These are phyloP conservation scores for Oceanites oceanicus DNA, from an alignment of 2,113 vertebrate species.

Conservation along the genomic window DNA sequence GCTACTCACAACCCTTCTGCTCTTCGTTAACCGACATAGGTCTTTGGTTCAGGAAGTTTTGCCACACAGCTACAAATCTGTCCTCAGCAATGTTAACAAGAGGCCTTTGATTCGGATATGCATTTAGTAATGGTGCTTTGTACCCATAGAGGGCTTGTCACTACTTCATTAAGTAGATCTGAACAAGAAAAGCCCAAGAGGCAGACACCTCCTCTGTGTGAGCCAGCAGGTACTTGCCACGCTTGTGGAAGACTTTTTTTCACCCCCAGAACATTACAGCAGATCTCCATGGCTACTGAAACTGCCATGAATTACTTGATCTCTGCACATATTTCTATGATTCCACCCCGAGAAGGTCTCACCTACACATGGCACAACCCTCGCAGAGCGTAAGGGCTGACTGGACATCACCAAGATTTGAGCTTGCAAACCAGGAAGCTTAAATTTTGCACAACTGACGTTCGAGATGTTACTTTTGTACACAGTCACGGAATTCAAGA, in stretches of 20 bases:
- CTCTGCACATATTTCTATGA: neutral
- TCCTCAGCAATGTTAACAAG: neutral
- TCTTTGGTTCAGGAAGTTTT: neutral
- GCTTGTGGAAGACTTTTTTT: neutral
- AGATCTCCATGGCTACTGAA: neutral
- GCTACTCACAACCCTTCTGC: neutral
- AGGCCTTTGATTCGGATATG: neutral
- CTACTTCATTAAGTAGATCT: neutral
- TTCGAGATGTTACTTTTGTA: neutral
- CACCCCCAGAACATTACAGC: neutral
- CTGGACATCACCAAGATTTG: neutral
- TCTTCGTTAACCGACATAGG: neutral
- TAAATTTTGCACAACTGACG: neutral
- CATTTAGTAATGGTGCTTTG: neutral
- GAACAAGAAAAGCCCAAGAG: neutral
- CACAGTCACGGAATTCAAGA: neutral
- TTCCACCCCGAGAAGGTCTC: neutral
- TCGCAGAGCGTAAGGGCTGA: rapidly evolving
- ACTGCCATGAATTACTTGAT: neutral
- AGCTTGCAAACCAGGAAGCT: neutral
- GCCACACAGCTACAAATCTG: neutral
- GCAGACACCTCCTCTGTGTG: neutral
- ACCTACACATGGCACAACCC: neutral
- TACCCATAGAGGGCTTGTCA: neutral
- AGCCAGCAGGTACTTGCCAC: neutral